A percentile compares a stretch with the other conserved stretches of the same genome.
Conservation (phyloP, 2,797 vertebrate species). For the Gallinago solitaria region DNA sequence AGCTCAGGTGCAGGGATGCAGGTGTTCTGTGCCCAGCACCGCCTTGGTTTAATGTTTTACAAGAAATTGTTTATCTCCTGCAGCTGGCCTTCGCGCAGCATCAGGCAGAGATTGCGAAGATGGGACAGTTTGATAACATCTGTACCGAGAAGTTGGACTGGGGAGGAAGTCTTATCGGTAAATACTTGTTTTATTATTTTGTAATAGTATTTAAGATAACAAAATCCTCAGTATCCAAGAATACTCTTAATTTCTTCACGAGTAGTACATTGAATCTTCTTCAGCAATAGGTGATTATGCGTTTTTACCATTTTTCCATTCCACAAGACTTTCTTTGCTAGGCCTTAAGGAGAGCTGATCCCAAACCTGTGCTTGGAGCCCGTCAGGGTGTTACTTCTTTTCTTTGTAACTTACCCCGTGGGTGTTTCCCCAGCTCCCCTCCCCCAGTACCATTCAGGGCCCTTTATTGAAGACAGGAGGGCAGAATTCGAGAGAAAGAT, state of each 20-base stretch:
- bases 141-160: conserved; percentile 83
- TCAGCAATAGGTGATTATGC: neutral
- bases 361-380: neutral
- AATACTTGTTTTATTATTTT: neutral
- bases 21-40: neutral
- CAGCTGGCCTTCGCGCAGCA: conserved; percentile 91
- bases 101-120: conserved; percentile 85
- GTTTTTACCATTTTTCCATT: neutral
- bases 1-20: neutral
- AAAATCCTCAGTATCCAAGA: neutral
- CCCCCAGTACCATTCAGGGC: neutral
- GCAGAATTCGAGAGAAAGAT: neutral
- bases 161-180: conserved; percentile 85
- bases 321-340: neutral
- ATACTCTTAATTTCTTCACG: neutral
- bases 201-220: neutral
- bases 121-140: conserved; percentile 73
- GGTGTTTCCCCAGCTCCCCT: neutral
- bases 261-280: neutral
- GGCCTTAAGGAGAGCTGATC: neutral
- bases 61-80: neutral
- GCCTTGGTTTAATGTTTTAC: rapidly evolving
- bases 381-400: neutral
- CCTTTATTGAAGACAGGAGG: neutral
- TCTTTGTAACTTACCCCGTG: rapidly evolving